These are phyloP conservation scores for Ceriagrion tenellum DNA, from an alignment of 2,888 invertebrate genomes.

Conservation along the genomic window DNA sequence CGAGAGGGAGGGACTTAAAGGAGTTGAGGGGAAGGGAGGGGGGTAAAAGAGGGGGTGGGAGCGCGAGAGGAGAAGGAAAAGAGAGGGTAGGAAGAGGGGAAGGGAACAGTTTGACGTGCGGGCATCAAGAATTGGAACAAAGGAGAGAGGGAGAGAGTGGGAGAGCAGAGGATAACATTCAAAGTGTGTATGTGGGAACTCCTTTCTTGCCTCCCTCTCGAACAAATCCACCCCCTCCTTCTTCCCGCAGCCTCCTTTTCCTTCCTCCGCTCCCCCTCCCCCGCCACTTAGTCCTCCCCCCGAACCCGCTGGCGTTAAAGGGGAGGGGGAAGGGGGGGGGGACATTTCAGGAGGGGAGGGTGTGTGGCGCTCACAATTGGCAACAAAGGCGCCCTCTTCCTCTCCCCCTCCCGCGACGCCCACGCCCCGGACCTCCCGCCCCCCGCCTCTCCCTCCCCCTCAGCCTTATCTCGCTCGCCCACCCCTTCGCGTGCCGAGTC, in stretches of 20 bases:
- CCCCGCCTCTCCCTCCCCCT: background rate
- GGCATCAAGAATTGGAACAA: conserved; percentile 61
- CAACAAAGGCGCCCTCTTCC: conserved; percentile 62
- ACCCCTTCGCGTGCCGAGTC: background rate
- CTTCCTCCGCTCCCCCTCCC: background rate
- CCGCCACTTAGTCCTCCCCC: conserved; percentile 4
- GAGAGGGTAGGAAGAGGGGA: background rate
- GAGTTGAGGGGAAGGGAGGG: background rate
- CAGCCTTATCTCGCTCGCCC: no score
- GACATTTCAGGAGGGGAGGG: background rate
- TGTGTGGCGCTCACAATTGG: conserved; percentile 23
- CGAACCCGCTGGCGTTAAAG: background rate
- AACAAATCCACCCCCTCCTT: background rate
- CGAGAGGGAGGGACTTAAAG: background rate
- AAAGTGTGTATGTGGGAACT: background rate
- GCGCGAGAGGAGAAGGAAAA: background rate
- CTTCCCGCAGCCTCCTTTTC: background rate
- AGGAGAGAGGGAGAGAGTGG: conserved; percentile 17
- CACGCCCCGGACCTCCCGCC: background rate
- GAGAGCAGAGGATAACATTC: conserved; percentile 10
- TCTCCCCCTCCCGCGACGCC: background rate
- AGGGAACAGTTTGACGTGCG: conserved; percentile 41
- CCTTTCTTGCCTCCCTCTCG: background rate
- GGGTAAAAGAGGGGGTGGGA: background rate
- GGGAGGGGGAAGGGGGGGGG: background rate